Evolutionary conservation across 64 coral and sea anemone genomes (phyloP).

Genomic region (Catalaphyllia jardinei): DNA sequence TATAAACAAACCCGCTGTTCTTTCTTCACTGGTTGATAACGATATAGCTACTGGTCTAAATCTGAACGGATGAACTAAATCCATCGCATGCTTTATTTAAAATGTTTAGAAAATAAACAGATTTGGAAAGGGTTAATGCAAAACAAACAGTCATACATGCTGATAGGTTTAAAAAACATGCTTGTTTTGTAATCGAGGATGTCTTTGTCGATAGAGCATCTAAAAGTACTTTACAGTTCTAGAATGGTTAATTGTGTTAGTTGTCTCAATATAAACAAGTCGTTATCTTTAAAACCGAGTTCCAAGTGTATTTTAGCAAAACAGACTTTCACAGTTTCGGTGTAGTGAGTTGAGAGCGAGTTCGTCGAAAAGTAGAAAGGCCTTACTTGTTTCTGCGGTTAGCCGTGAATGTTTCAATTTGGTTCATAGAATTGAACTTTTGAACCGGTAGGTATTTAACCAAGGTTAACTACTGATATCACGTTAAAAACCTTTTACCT

Average conservation of each 20-base stretch:
- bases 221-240: neutral
- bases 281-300: neutral
- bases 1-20: too few relatives aligned
- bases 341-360: too few relatives aligned
- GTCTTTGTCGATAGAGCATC: neutral
- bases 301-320: neutral
- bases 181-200: neutral
- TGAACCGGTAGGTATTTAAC: too few relatives aligned
- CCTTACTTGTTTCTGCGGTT: too few relatives aligned
- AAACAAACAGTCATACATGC: neutral
- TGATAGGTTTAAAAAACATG: neutral
- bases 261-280: neutral
- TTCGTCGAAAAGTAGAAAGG: too few relatives aligned
- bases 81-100: neutral
- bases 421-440: too few relatives aligned
- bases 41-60: neutral
- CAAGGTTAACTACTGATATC: too few relatives aligned
- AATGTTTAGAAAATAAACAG: conserved; percentile 2
- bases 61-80: neutral
- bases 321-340: neutral
- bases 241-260: neutral
- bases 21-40: too few relatives aligned
- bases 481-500: too few relatives aligned
- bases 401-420: too few relatives aligned
- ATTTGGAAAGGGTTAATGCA: neutral